Evolutionary conservation across 2,113 vertebrate species (phyloP), one percentile per base, ranked within the genome.

Genomic region (Chrysemys picta): DNA sequence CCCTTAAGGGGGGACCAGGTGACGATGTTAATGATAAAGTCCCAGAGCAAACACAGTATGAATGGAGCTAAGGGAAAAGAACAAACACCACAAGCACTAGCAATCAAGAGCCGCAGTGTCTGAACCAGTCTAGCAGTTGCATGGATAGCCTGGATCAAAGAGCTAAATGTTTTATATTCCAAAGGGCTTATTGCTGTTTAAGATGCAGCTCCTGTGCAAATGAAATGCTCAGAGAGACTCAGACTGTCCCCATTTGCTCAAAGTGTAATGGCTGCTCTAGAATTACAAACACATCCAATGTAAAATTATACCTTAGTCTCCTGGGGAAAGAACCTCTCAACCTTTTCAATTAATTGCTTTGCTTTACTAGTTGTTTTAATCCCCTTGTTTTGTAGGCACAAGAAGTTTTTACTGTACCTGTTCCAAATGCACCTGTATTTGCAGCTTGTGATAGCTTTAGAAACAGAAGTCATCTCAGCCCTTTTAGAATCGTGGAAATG

Each of bases 11-110:
- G 7, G 22, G 76, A 38, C 54, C 53, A 53, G 6, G 8, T 4
- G 35, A 29, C 21, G 84, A 5, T 12, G 31, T 11, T 31, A 54
- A 49, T 1, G 89, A 52, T 35, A 0, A 4, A 80, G 38, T 38
- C 47, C 19, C 31, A 29, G 50, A 19, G 72, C 17, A 89, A 91
- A 53, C 8, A 29, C 2, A 6, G n/a, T 14, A 81, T 0, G 0
- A 9, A 2, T 1, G 76, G 11, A 17, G 85, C 52, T 38, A 59
- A 93, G 19, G 69, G 35, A 65, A 85, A 94, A 75, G 5, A 69
- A 9, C 52, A 8, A 76, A 7, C 52, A 10, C 6, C 1, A 0
- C 62, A 89, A 56, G 91, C 85, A 79, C 3, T 25, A 79, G 1
- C 1, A 65, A 21, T 50, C 27, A 80, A n/a, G 25, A 85, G 83